Evolutionary conservation across 2,888 invertebrate genomes (phyloP).

Genomic region (Bellardia pandia): DNA sequence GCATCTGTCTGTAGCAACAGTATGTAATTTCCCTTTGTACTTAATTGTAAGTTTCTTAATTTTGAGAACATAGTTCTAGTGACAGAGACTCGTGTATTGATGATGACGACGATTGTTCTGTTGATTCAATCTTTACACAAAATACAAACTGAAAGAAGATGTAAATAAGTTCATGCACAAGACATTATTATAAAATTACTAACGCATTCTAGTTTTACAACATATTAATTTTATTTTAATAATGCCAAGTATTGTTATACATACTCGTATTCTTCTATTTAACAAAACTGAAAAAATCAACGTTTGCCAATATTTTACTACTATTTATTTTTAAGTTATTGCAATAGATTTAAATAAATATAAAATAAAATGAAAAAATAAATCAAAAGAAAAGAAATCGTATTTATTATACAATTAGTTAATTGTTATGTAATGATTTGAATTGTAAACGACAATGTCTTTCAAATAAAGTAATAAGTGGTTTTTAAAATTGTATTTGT

Average conservation of each 20-base stretch:
- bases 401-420: slow-evolving; percentile 54
- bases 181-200: slow-evolving; percentile 14
- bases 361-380: slow-evolving; percentile 1
- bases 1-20: background rate
- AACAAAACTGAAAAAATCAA: slow-evolving; percentile 24
- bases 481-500: slow-evolving; percentile 11
- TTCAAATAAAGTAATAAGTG: slow-evolving; percentile 55
- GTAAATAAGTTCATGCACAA: slow-evolving; percentile 54
- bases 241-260: slow-evolving; percentile 60
- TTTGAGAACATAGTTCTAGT: slow-evolving; percentile 27
- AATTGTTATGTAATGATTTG: slow-evolving; percentile 41
- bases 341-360: slow-evolving; percentile 28
- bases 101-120: background rate
- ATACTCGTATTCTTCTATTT: background rate
- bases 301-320: slow-evolving; percentile 61
- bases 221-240: slow-evolving; percentile 24
- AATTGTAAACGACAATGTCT: slow-evolving; percentile 34
- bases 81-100: slow-evolving; percentile 1
- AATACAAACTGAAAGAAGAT: slow-evolving; percentile 9
- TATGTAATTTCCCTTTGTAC: slow-evolving; percentile 57
- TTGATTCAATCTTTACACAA: background rate
- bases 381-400: slow-evolving; percentile 24
- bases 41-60: slow-evolving; percentile 44
- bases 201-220: slow-evolving; percentile 41
- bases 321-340: slow-evolving; percentile 46